These are phyloP conservation scores for Lepidothrix coronata DNA, from an alignment of 2,113 vertebrate genomes.

Conservation along the genomic window DNA sequence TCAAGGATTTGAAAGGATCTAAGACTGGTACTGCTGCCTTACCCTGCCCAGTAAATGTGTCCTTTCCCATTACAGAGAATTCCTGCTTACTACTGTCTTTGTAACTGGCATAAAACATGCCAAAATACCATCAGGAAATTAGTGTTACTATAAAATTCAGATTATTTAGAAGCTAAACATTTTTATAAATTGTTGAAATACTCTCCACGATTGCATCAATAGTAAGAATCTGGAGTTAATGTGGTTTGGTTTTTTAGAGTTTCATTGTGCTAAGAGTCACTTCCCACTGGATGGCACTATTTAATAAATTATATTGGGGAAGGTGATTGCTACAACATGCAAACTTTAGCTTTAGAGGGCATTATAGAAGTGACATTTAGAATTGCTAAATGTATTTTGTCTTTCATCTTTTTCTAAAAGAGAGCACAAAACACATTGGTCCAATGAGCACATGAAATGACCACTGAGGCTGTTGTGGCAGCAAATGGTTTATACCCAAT, in stretches of 20 bases:
- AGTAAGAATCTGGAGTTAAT: not conserved
- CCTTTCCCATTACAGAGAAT: not conserved
- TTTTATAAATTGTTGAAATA: not conserved
- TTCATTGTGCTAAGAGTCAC: not conserved
- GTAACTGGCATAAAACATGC: not conserved
- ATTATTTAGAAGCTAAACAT: not conserved
- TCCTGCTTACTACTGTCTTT: not conserved
- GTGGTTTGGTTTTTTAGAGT: not conserved
- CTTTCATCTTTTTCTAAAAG: not conserved
- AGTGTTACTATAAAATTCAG: not conserved
- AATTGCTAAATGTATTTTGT: not conserved
- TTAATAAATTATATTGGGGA: slow-evolving; percentile 31
- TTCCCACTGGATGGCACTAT: slow-evolving; percentile 71
- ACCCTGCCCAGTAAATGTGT: not conserved
- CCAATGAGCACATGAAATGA: not conserved
- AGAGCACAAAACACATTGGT: not conserved
- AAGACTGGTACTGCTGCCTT: not conserved
- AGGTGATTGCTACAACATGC: not conserved
- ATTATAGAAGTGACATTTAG: not conserved
- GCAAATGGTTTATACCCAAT: fast-evolving
- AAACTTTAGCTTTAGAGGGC: not conserved
- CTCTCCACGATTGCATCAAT: not conserved
- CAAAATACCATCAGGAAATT: not conserved
- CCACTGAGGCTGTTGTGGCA: not conserved
- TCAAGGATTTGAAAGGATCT: not conserved